These are phyloP conservation scores for Galendromus occidentalis DNA, from an alignment of 1,140 invertebrate genomes.

Conservation along the genomic window DNA sequence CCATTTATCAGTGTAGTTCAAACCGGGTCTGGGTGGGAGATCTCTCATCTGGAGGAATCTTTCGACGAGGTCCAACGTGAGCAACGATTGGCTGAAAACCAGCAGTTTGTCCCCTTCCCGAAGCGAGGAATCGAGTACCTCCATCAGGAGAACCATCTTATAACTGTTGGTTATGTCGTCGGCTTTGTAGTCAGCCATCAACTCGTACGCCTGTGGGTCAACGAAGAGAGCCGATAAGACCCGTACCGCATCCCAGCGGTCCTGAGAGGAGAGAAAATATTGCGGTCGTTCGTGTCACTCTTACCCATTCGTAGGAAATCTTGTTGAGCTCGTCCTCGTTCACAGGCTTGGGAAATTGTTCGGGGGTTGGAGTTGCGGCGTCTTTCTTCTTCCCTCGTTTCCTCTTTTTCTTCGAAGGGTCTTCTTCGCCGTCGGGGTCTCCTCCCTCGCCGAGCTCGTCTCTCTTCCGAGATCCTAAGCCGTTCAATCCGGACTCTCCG, in stretches of 20 bases:
- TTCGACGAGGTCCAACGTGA: slow-evolving; percentile 91
- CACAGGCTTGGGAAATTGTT: background rate
- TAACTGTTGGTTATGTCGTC: slow-evolving; percentile 78
- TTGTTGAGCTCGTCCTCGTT: slow-evolving; percentile 17
- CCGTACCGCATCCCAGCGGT: background rate
- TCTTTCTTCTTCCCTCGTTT: slow-evolving; percentile 17
- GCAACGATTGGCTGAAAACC: slow-evolving; percentile 89
- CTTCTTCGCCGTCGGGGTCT: slow-evolving; percentile 12
- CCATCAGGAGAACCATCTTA: slow-evolving; percentile 86
- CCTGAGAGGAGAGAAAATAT: background rate
- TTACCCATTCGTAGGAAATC: slow-evolving; percentile 31
- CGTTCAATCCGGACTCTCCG: background rate
- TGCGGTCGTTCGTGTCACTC: background rate
- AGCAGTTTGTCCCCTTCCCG: slow-evolving; percentile 67
- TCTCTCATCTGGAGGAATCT: slow-evolving; percentile 62
- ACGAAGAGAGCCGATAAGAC: slow-evolving; percentile 14
- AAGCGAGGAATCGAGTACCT: slow-evolving; percentile 73
- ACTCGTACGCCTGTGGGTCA: slow-evolving; percentile 45
- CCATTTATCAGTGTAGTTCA: slow-evolving; percentile 42
- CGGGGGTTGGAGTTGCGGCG: slow-evolving; percentile 7
- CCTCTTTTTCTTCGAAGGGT: background rate
- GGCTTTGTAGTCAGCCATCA: slow-evolving; percentile 66
- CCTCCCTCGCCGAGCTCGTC: too few species aligned
- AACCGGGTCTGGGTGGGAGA: slow-evolving; percentile 43
- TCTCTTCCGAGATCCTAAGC: too few species aligned